Evolutionary conservation across 2,888 invertebrate species (phyloP), one percentile per base, ranked within the genome.

Genomic region (Torymus tubicola): DNA sequence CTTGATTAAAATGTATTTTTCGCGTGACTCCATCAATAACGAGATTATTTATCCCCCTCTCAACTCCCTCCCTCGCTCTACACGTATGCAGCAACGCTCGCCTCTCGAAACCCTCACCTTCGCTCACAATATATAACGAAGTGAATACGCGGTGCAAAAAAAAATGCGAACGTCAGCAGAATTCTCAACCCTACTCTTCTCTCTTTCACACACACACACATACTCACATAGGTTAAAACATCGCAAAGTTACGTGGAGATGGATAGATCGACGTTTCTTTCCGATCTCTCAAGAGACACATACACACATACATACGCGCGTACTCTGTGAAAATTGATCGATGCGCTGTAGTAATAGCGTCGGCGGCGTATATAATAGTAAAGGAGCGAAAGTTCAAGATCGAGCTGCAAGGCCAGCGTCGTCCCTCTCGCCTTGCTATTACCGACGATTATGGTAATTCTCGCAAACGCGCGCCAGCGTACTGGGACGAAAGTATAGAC

Each of bases 401-500:
- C 78, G 72, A 70, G 50, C 12, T 70, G 77, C 79, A 82, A 82
- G 82, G 78, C 65, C 65, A 71, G 53, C 42, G 10, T 55, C 58
- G 24, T 1, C 31, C 14, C 13, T 21, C 24, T 14, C 0, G 2
- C 52, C 12, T 13, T n/a, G n/a, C 55, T 69, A 79, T 79, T 73
- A 73, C 63, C 55, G 69, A 65, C 72, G 72, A 73, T 77, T 77
- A 81, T 72, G 81, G 72, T 71, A 81, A 76, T 80, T 63, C 65
- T n/a, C 58, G 11, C n/a, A 50, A 8, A 24, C 53, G 63, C n/a
- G n/a, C 14, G 53, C 10, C n/a, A n/a, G 21, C 52, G 21, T n/a
- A n/a, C 24, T 14, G 50, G 52, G 21, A 58, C 21, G 24, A 24
- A 64, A 74, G 57, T 31, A 31, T 31, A 31, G 31, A 31, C 31